These are phyloP conservation scores for Hirtodrosophila cameraria DNA, from an alignment of 2,888 invertebrate species.

Conservation along the genomic window DNA sequence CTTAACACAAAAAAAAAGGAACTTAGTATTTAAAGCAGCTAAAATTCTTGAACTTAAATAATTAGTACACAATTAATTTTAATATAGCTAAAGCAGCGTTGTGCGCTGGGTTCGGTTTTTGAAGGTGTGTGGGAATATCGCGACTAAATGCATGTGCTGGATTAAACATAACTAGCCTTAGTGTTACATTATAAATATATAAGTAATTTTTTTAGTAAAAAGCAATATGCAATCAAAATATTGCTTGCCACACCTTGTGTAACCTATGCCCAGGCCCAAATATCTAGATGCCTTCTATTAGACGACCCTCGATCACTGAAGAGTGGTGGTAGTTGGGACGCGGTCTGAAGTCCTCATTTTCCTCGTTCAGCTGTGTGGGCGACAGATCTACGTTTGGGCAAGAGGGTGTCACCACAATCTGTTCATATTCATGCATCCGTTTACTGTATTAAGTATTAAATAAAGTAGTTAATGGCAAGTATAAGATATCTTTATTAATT, in stretches of 20 bases:
- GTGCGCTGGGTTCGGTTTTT: slow-evolving; percentile 29
- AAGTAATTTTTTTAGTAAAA: slow-evolving; percentile 31
- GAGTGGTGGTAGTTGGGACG: slow-evolving; percentile 97
- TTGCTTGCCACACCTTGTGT: slow-evolving; percentile 53
- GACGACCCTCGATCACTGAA: slow-evolving; percentile 88
- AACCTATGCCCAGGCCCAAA: slow-evolving; percentile 17
- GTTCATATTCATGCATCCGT: slow-evolving; percentile 92
- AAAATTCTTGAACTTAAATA: slow-evolving; percentile 38
- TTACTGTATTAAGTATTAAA: slow-evolving; percentile 85
- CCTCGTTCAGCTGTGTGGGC: slow-evolving; percentile 95
- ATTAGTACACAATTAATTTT: slow-evolving; percentile 39
- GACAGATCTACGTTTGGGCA: slow-evolving; percentile 91
- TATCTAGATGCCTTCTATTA: slow-evolving; percentile 80
- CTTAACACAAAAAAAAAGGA: slow-evolving; percentile 52
- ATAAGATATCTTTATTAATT: too few species aligned
- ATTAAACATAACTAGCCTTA: slow-evolving; percentile 45
- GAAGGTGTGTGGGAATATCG: slow-evolving; percentile 30
- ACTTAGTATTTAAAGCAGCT: slow-evolving; percentile 49
- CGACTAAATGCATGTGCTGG: slow-evolving; percentile 58
- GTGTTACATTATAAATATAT: slow-evolving; percentile 38
- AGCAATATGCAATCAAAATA: slow-evolving; percentile 58
- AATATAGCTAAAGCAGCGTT: slow-evolving; percentile 47
- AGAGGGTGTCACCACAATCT: slow-evolving; percentile 93
- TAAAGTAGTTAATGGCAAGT: not conserved
- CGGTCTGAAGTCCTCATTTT: slow-evolving; percentile 97